Evolutionary conservation across 2,113 vertebrate species (phyloP).

Genomic region (Monarcha castaneiventris): DNA sequence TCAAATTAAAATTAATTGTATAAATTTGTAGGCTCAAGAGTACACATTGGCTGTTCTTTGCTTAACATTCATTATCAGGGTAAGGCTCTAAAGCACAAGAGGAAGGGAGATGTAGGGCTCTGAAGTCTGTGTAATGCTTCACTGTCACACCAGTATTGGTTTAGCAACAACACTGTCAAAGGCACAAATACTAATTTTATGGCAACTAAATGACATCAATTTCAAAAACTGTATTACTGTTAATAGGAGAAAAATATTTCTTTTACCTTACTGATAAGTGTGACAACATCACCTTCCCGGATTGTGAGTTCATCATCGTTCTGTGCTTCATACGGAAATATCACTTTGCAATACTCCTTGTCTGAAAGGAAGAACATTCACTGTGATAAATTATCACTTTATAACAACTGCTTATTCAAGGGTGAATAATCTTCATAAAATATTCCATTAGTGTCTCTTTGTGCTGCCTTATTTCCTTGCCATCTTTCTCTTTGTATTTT

Average conservation of each 20-base stretch:
- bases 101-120: neutral
- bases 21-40: neutral
- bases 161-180: neutral
- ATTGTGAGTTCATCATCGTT: slow-evolving; percentile 96
- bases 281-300: slow-evolving; percentile 94
- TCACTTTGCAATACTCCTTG: slow-evolving; percentile 95
- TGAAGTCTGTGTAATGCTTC: neutral
- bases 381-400: slow-evolving; percentile 18
- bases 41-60: neutral
- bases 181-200: neutral
- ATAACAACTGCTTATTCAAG: neutral
- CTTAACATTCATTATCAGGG: neutral
- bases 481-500: neutral
- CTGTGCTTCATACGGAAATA: slow-evolving; percentile 95
- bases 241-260: neutral
- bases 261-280: slow-evolving; percentile 91
- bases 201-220: neutral
- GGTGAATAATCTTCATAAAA: neutral
- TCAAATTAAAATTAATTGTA: neutral
- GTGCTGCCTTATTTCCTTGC: neutral
- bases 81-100: neutral
- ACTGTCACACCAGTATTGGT: neutral
- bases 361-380: slow-evolving; percentile 74
- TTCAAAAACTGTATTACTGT: neutral
- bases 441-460: neutral